phyloP scores from a whole-genome alignment of 2,797 vertebrate species.

The Scolopax rusticola region DNA sequence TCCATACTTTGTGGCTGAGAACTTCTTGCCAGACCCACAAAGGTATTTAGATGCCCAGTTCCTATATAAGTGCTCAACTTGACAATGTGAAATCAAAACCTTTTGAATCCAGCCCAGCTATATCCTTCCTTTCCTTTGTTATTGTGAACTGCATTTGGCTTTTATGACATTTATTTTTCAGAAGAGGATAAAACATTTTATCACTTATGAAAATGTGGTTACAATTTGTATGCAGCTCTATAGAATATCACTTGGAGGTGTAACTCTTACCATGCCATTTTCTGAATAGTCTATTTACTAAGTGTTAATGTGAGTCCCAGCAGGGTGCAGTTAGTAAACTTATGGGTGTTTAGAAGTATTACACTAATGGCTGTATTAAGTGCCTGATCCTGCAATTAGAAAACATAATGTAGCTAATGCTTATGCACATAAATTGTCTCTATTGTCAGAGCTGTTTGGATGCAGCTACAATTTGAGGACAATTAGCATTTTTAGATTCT shows the following conservation, averaged over 20 bases:
- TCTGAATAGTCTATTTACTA: slow-evolving; percentile 61
- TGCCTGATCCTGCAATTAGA: not conserved
- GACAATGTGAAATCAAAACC: slow-evolving; percentile 46
- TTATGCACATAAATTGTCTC: not conserved
- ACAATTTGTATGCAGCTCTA: slow-evolving; percentile 61
- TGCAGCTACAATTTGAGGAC: not conserved
- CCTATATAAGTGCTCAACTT: not conserved
- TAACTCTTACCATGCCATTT: slow-evolving; percentile 67
- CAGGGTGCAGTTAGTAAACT: slow-evolving; percentile 62
- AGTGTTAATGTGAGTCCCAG: slow-evolving; percentile 64
- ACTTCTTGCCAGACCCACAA: slow-evolving; percentile 54
- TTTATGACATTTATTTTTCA: slow-evolving; percentile 56
- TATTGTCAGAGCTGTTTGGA: slow-evolving; percentile 20
- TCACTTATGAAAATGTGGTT: slow-evolving; percentile 73
- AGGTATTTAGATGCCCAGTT: slow-evolving; percentile 33
- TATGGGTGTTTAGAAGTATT: slow-evolving; percentile 47
- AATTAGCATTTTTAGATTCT: not conserved
- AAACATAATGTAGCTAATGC: not conserved
- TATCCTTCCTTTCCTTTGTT: slow-evolving; percentile 44
- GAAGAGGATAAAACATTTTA: slow-evolving; percentile 66
- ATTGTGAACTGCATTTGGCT: slow-evolving; percentile 27
- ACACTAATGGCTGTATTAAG: slow-evolving; percentile 25
- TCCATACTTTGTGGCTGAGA: slow-evolving; percentile 10
- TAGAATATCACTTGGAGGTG: slow-evolving; percentile 59
- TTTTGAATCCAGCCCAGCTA: not conserved